Base-by-base conservation (phyloP, 2,113 vertebrate genomes). In the Psophia crepitans region DNA sequence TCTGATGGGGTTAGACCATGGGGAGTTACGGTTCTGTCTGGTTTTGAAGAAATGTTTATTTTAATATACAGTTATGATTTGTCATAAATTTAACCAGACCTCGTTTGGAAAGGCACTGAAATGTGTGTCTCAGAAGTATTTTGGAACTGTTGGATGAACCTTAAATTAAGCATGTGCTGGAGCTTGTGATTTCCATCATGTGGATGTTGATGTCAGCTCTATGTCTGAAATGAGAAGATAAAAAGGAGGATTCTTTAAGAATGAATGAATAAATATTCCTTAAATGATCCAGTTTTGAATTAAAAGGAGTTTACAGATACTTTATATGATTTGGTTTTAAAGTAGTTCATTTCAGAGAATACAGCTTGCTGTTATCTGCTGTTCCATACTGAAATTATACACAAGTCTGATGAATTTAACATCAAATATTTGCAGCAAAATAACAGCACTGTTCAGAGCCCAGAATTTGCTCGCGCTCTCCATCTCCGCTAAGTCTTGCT, bases 161-260 rank as follows among this genome's bases (percentile, higher is more conserved):
- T 95, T 94, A 91, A 95, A 95, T 95, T 91, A 97, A 96, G 77
- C 81, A 76, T 91, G 74, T 91, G 74, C 84, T 79, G 33, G 56
- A 93, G 79, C 91, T 96, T 0, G 20, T 90, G 86, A 90, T 92
- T 93, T 96, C 86, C 35, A 61, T 96, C 79, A 63, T 86, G 89
- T 93, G 78, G 41, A 93, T 63, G 66, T 88, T 90, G 83, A 84
- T 92, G 93, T 90, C 95, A 93, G 63, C 79, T 89, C 56, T 61
- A 1, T 87, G 84, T 46, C 75, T 96, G 90, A 93, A 96, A 90
- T 74, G 71, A 86, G 79, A 80, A 41, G 79, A 86, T 84, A 27
- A 95, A 87, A 70, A 78, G 69, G 60, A 93, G 30, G 14, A 74
- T 58, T 92, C 75, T 70, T 57, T 46, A 84, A 88, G 76, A 95